These are phyloP conservation scores for Drosophila nr. perissopoda DNA, from an alignment of 2,888 invertebrate genomes.

Conservation along the genomic window DNA sequence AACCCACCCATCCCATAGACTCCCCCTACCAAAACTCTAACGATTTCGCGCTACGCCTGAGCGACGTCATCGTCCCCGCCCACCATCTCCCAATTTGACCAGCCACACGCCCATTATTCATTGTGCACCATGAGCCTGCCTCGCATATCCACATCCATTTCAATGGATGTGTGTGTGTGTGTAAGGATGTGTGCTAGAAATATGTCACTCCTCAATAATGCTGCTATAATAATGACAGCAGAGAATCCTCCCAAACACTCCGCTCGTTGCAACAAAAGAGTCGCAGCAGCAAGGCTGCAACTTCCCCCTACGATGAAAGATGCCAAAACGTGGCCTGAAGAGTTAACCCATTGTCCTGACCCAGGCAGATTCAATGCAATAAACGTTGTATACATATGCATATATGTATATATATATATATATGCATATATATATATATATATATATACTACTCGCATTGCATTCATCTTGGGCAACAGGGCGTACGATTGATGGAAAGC, in stretches of 20 bases:
- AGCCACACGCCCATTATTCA: constrained; percentile 63
- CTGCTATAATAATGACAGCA: constrained; percentile 52
- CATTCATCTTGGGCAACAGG: constrained; percentile 59
- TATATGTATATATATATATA: neutral
- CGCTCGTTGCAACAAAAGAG: constrained; percentile 20
- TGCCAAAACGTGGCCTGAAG: constrained; percentile 4
- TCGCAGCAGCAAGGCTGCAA: constrained; percentile 19
- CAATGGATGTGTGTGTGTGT: constrained; percentile 10
- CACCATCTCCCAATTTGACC: constrained; percentile 46
- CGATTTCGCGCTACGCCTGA: constrained; percentile 1
- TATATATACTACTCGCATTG: constrained; percentile 26
- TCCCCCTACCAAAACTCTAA: neutral
- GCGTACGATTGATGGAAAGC: constrained; percentile 66
- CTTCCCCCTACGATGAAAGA: constrained; percentile 4
- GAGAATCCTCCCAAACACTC: constrained; percentile 22
- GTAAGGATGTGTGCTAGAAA: constrained; percentile 10
- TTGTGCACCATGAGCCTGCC: constrained; percentile 34
- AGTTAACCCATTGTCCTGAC: neutral
- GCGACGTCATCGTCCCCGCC: constrained; percentile 42
- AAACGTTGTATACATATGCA: neutral
- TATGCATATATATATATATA: constrained; percentile 4
- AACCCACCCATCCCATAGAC: neutral
- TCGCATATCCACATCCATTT: constrained; percentile 15
- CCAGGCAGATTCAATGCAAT: neutral
- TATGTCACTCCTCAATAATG: constrained; percentile 59